Conservation (phyloP, 2,888 invertebrate genomes). For the Rhamnusium bicolor region DNA sequence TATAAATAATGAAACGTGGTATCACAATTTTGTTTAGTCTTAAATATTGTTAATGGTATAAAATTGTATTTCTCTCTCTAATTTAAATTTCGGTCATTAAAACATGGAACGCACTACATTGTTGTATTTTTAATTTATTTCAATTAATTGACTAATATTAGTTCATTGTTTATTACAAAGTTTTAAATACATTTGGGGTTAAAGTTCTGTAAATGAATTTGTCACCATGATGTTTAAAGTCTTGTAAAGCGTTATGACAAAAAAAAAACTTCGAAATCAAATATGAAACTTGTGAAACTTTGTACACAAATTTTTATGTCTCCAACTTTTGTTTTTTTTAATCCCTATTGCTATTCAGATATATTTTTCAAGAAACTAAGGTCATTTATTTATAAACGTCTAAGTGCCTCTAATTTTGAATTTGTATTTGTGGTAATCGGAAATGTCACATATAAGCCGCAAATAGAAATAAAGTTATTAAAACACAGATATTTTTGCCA, state of each 20-base stretch:
- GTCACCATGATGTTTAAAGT: not conserved
- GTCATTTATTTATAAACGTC: conserved; percentile 4
- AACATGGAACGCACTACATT: not conserved
- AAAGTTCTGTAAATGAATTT: not conserved
- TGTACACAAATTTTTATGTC: too few relatives aligned
- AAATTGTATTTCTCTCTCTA: not conserved
- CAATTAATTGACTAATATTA: conserved; percentile 8
- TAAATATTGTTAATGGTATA: not conserved
- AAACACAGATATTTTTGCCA: not conserved
- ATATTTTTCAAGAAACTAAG: not conserved
- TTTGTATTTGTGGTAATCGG: conserved; percentile 3
- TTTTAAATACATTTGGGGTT: conserved; percentile 4
- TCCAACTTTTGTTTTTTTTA: too few relatives aligned
- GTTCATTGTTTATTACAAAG: conserved; percentile 7
- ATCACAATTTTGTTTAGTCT: too few relatives aligned
- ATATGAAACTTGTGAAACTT: too few relatives aligned
- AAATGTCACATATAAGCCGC: conserved; percentile 4
- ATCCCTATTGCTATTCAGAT: too few relatives aligned
- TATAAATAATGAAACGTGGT: too few relatives aligned
- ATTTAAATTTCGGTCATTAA: not conserved
- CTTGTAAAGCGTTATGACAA: too few relatives aligned
- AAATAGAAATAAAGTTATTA: conserved; percentile 7
- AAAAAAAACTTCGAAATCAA: too few relatives aligned
- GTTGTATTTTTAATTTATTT: conserved; percentile 14
- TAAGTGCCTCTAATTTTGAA: not conserved